phyloP scores from a whole-genome alignment of 2,113 vertebrate species.

The Gulo gulo region DNA sequence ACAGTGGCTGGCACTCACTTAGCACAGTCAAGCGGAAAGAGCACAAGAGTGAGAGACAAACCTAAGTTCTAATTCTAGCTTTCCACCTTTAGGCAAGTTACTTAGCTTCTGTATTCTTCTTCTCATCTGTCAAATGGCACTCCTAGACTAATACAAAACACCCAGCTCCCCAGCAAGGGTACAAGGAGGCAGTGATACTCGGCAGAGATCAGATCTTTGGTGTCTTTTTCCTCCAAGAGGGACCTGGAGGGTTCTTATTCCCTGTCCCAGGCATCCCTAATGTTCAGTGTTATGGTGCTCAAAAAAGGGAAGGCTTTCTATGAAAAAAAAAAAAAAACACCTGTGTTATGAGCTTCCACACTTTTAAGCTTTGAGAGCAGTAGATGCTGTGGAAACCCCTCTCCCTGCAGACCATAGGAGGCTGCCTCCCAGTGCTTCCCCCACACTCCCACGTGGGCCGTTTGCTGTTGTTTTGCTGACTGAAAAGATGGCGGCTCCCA shows the following conservation, averaged over 20 bases:
- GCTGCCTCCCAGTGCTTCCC: not conserved
- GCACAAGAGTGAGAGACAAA: not conserved
- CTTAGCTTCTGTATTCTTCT: not conserved
- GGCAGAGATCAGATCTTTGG: not conserved
- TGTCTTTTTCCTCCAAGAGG: not conserved
- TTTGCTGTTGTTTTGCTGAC: not conserved
- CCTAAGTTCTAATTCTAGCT: not conserved
- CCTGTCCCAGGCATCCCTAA: not conserved
- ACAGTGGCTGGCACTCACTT: too few species aligned
- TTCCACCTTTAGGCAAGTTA: not conserved
- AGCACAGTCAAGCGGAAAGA: not conserved
- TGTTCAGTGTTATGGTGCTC: not conserved
- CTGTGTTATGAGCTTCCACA: not conserved
- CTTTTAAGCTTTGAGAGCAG: not conserved
- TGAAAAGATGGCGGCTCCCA: not conserved
- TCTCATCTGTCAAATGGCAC: not conserved
- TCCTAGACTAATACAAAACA: too few species aligned
- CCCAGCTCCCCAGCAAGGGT: not conserved
- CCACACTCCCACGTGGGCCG: fast-evolving
- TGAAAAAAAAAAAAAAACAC: not conserved
- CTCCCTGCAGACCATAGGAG: not conserved
- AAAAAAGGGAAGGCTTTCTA: not conserved
- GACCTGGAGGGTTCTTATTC: not conserved
- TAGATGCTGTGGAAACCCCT: too few species aligned
- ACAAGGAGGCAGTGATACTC: not conserved